Evolutionary conservation across 2,888 invertebrate genomes (phyloP).

Genomic region (Sicus ferrugineus): DNA sequence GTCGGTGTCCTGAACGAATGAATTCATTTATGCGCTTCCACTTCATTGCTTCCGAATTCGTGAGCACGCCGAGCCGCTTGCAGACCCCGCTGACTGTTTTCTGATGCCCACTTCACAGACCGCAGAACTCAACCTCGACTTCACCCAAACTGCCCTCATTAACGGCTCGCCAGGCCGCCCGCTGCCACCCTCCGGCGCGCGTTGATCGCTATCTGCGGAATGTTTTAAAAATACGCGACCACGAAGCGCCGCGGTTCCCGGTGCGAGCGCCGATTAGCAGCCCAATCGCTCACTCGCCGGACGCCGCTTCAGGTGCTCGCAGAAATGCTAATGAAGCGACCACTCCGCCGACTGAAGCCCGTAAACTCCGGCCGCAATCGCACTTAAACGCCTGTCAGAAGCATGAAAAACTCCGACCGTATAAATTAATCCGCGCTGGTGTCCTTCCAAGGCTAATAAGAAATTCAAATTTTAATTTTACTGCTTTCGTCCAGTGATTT

Average conservation of each 20-base stretch:
- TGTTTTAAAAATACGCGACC: constrained; percentile 22
- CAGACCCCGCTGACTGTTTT: no score
- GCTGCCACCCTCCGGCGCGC: neutral
- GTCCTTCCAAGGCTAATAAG: neutral
- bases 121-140: neutral
- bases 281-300: constrained; percentile 55
- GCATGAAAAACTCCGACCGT: constrained; percentile 57
- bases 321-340: constrained; percentile 28
- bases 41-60: constrained; percentile 23
- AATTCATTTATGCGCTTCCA: constrained; percentile 4
- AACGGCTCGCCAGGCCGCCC: constrained; percentile 2
- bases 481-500: neutral
- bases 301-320: constrained; percentile 42
- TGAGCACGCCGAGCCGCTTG: neutral
- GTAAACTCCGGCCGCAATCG: constrained; percentile 11
- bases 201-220: constrained; percentile 4
- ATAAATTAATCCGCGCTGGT: constrained; percentile 50
- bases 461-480: constrained; percentile 16
- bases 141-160: neutral
- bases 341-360: neutral
- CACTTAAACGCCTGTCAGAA: constrained; percentile 50
- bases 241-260: constrained; percentile 52
- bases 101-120: neutral
- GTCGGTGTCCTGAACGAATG: neutral
- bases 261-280: constrained; percentile 8